These are phyloP conservation scores for Theodoxus fluviatilis DNA, from an alignment of 2,888 invertebrate genomes.

Conservation along the genomic window DNA sequence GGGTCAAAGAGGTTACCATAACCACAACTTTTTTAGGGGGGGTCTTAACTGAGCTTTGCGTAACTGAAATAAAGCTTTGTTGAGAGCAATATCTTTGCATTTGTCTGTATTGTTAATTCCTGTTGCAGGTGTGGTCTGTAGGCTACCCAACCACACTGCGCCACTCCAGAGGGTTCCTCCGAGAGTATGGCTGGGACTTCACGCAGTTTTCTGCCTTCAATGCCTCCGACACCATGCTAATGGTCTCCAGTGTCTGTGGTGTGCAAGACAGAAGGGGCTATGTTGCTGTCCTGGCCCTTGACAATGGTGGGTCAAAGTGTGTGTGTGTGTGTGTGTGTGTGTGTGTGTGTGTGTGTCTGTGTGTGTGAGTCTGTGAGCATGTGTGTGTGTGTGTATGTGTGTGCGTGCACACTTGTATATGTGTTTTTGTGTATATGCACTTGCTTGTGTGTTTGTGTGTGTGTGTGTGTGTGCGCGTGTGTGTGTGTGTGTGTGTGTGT, in stretches of 20 bases:
- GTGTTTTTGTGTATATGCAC: too few species aligned
- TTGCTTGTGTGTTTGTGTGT: too few species aligned
- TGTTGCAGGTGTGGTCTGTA: constrained; percentile 46
- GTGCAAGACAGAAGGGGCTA: constrained; percentile 45
- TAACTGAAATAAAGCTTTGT: not conserved
- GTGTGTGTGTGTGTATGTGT: too few species aligned
- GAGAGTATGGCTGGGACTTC: constrained; percentile 45
- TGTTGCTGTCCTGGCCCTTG: constrained; percentile 45
- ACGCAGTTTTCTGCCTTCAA: constrained; percentile 53
- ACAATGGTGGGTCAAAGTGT: constrained; percentile 37
- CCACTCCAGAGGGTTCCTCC: constrained; percentile 42
- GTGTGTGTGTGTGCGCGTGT: too few species aligned
- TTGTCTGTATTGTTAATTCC: too few species aligned
- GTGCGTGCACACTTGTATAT: too few species aligned
- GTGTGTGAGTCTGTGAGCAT: too few species aligned
- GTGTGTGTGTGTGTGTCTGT: too few species aligned
- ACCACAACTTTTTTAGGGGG: not conserved
- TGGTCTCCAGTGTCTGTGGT: constrained; percentile 48
- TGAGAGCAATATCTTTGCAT: not conserved
- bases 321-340: not conserved
- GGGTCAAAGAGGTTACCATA: too few species aligned
- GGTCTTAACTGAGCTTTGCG: not conserved
- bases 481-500: too few species aligned
- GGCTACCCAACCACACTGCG: constrained; percentile 44
- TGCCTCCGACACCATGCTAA: constrained; percentile 42